phyloP scores from a whole-genome alignment of 1,140 invertebrate genomes.

The Lanistes nyassanus region DNA sequence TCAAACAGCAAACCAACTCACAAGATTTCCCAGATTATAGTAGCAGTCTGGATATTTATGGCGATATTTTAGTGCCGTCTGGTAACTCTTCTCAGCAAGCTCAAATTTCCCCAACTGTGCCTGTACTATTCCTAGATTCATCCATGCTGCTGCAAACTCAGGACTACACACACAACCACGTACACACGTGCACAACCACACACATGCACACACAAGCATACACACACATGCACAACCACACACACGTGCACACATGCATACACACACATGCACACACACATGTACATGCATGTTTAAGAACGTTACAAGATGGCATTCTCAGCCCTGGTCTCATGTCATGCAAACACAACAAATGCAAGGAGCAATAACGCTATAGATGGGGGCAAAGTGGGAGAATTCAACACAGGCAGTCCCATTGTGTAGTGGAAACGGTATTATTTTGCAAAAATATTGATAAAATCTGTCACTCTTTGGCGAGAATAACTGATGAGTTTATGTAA shows the following conservation, averaged over 20 bases:
- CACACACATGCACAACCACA: background rate
- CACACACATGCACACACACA: too few relatives aligned
- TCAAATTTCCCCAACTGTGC: conserved; percentile 77
- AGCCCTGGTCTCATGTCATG: too few relatives aligned
- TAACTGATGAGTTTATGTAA: too few relatives aligned
- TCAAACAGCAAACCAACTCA: conserved; percentile 61
- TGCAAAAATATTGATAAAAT: too few relatives aligned
- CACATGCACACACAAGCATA: background rate
- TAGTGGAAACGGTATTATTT: too few relatives aligned
- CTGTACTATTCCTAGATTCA: conserved; percentile 95
- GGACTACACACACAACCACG: conserved; percentile 69
- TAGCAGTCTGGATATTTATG: conserved; percentile 90
- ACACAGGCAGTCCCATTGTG: too few relatives aligned
- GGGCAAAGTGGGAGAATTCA: too few relatives aligned
- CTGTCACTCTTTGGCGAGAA: too few relatives aligned
- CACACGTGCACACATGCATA: background rate
- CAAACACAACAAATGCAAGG: too few relatives aligned
- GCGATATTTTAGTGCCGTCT: conserved; percentile 79
- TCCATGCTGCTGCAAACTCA: conserved; percentile 95
- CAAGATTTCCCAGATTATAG: conserved; percentile 94
- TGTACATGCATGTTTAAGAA: too few relatives aligned
- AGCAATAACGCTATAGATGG: too few relatives aligned
- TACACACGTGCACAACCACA: background rate
- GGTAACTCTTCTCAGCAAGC: conserved; percentile 83
- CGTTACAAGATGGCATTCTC: too few relatives aligned